Conservation (phyloP, 2,888 invertebrate species). For the Campoletis raptor region DNA sequence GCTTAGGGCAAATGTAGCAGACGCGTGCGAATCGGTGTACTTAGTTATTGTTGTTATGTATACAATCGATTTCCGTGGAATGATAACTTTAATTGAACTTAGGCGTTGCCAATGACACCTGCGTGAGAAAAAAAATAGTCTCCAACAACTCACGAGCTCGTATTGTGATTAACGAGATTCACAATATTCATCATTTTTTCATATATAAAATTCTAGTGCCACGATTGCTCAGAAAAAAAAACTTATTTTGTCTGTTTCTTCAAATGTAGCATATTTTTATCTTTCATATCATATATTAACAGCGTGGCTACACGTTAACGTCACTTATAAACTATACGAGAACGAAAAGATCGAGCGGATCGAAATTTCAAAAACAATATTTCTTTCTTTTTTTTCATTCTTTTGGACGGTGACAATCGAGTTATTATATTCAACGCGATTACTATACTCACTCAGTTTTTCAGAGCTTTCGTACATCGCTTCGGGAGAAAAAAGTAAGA, state of each 20-base stretch:
- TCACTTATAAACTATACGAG: slow-evolving; percentile 79
- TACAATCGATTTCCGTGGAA: slow-evolving; percentile 19
- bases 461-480: slow-evolving; percentile 33
- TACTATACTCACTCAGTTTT: slow-evolving; percentile 24
- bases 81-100: slow-evolving; percentile 13
- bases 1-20: slow-evolving; percentile 36
- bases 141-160: slow-evolving; percentile 47
- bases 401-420: slow-evolving; percentile 64
- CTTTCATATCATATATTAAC: slow-evolving; percentile 68
- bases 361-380: slow-evolving; percentile 76
- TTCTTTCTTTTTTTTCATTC: slow-evolving; percentile 57
- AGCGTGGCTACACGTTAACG: slow-evolving; percentile 75
- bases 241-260: slow-evolving; percentile 9
- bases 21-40: slow-evolving; percentile 48
- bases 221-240: slow-evolving; percentile 72
- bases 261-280: slow-evolving; percentile 18
- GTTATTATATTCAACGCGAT: slow-evolving; percentile 56
- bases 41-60: slow-evolving; percentile 29
- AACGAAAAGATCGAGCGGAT: slow-evolving; percentile 74
- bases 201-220: slow-evolving; percentile 77
- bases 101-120: slow-evolving; percentile 33
- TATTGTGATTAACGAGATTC: slow-evolving; percentile 47
- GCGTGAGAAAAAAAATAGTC: slow-evolving; percentile 10
- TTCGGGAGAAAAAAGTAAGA: slow-evolving; percentile 13
- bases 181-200: slow-evolving; percentile 31